A percentile compares a stretch with the other conserved stretches of the same genome.
phyloP scores from a whole-genome alignment of 2,113 vertebrate species.

The Pomatostomus ruficeps region DNA sequence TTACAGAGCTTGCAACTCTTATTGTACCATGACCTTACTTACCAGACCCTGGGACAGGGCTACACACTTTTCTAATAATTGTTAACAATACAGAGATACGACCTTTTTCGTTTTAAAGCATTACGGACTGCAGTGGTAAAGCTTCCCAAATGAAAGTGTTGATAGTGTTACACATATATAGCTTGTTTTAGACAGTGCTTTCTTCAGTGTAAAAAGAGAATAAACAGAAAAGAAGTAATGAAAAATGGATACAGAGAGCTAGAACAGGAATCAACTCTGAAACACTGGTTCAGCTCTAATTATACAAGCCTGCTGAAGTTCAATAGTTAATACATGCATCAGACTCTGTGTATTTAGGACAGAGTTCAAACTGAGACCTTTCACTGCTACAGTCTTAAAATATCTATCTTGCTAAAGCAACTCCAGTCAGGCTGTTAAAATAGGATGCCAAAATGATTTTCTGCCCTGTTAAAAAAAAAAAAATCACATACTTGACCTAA shows the following conservation, averaged over 20 bases:
- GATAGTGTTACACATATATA: neutral
- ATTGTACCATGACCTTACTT: slow-evolving; percentile 63
- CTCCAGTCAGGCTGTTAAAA: slow-evolving; percentile 15
- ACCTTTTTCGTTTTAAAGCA: slow-evolving; percentile 31
- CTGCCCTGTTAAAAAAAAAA: neutral
- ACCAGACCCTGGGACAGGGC: slow-evolving; percentile 56
- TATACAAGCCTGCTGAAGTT: neutral
- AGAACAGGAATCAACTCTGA: neutral
- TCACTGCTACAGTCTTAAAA: neutral
- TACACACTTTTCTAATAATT: slow-evolving; percentile 62
- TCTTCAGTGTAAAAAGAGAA: neutral
- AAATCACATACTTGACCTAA: neutral
- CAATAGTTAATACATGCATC: neutral
- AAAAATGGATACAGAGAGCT: neutral
- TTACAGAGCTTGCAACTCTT: slow-evolving; percentile 60
- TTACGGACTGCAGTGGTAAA: neutral
- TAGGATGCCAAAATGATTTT: slow-evolving; percentile 13
- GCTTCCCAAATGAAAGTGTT: neutral
- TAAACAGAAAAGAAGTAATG: neutral
- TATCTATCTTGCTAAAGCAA: neutral
- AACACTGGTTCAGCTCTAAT: neutral
- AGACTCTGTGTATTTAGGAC: neutral
- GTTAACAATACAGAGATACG: slow-evolving; percentile 48
- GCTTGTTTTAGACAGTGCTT: neutral
- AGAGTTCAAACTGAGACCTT: slow-evolving; percentile 28